These are phyloP conservation scores for Siphamia tubifer DNA, from an alignment of 2,113 vertebrate species.

Conservation along the genomic window DNA sequence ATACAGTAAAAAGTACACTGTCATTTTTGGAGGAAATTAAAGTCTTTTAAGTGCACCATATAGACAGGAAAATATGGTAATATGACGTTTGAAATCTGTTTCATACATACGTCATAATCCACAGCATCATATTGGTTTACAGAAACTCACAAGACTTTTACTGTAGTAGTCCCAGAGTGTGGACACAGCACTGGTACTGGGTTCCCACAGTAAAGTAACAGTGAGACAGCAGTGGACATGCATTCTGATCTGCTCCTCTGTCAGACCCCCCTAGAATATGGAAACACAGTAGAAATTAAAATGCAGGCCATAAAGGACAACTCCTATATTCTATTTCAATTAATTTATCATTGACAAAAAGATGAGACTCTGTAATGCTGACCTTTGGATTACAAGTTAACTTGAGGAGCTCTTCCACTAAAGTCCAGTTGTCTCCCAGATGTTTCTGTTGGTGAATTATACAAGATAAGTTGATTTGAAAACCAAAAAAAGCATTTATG, in stretches of 20 bases:
- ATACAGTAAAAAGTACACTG: too few species aligned
- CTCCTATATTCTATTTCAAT: not conserved
- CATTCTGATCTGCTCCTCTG: constrained; percentile 93
- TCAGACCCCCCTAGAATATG: constrained; percentile 52
- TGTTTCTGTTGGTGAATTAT: constrained; percentile 77
- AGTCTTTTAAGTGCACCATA: too few species aligned
- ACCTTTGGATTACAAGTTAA: constrained; percentile 86
- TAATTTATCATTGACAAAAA: not conserved
- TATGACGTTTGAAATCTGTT: not conserved
- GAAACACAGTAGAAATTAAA: not conserved
- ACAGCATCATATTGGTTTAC: not conserved
- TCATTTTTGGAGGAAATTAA: too few species aligned
- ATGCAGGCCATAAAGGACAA: not conserved
- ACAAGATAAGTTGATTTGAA: too few species aligned
- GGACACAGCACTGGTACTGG: constrained; percentile 83
- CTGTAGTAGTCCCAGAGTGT: constrained; percentile 94
- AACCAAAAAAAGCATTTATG: too few species aligned
- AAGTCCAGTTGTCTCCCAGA: constrained; percentile 88
- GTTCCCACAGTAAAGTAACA: constrained; percentile 87
- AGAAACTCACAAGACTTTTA: constrained; percentile 90
- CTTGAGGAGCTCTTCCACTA: constrained; percentile 88
- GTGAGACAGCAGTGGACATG: constrained; percentile 92
- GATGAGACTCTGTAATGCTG: not conserved
- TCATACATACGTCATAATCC: not conserved
- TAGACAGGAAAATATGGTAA: too few species aligned